Conservation (phyloP, 2,797 vertebrate genomes). For the Anas capensis region DNA sequence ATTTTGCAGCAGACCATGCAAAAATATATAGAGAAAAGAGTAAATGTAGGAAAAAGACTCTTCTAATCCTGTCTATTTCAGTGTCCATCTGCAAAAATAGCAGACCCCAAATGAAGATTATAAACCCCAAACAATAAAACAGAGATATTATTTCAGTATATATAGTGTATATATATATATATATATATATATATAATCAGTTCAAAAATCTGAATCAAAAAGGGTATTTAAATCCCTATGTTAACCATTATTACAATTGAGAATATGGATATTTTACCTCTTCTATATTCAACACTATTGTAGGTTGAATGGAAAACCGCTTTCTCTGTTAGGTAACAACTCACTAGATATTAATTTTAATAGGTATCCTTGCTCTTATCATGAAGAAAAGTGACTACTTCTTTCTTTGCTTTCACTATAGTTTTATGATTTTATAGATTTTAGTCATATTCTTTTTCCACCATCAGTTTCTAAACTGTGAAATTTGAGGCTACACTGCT, state of each 20-base stretch:
- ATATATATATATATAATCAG: no score
- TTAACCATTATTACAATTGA: neutral
- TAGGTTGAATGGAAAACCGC: neutral
- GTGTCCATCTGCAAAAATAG: neutral
- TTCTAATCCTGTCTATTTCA: neutral
- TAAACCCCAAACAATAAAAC: neutral
- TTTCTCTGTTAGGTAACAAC: neutral
- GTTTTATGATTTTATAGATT: neutral
- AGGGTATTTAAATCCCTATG: neutral
- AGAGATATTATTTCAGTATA: neutral
- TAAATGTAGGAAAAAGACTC: neutral
- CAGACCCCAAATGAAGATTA: neutral
- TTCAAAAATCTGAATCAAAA: neutral
- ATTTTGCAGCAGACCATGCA: neutral
- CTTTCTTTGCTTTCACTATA: neutral
- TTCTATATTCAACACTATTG: neutral
- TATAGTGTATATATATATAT: no score
- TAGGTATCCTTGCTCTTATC: neutral
- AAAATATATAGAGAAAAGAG: neutral
- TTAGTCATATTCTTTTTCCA: neutral
- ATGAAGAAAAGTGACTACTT: neutral
- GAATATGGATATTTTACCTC: neutral
- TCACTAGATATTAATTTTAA: neutral
- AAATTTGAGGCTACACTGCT: neutral
- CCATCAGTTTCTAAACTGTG: neutral